Base-by-base conservation (phyloP, 2,888 invertebrate genomes). In the Caenorhabditis sp. region DNA sequence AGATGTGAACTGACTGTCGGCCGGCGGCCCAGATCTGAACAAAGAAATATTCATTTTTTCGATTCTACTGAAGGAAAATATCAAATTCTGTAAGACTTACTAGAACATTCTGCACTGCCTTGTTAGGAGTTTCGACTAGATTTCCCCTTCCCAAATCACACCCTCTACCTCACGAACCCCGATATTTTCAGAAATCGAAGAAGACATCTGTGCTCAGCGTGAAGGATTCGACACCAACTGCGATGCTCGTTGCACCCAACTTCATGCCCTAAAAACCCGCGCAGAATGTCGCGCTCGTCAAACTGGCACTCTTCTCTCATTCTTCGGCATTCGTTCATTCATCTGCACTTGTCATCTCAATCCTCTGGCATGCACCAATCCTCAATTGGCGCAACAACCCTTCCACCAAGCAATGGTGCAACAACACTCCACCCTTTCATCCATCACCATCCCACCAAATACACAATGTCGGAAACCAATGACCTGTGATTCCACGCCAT, bases 281-380 rank as follows among this genome's bases (percentile, higher is more conserved):
- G 76, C 76, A 60, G 71, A 68, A 20, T 82, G 82, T 66, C 52
- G 73, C 8, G 62, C 77, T 1, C 53, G 82, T 60, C 76, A 70
- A 52, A 68, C 78, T 36, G 80, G 82, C 31, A 77, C 80, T 52
- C 73, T 82, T 1, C 66, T 82, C 17, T 80, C 80, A 12, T 76
- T 82, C 49, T 82, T 82, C 61, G 82, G 82, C 10, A 80, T 82
- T 52, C 82, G 75, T 10, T 77, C 76, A 4, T 82, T 80, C 58
- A 63, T 76, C 23, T 82, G 82, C 60, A 71, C 67, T 17, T 82
- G 82, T 52, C 65, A 70, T 20, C 63, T 82, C 17, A 72, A 78
- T 1, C 63, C 67, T 20, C 75, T 76, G 21, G 77, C 73, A 0
- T 82, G 82, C 58, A 70, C 60, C 20, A 69, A 67, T 56, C 69